These are phyloP conservation scores for Albula glossodonta DNA, from an alignment of 2,113 vertebrate species.

Conservation along the genomic window DNA sequence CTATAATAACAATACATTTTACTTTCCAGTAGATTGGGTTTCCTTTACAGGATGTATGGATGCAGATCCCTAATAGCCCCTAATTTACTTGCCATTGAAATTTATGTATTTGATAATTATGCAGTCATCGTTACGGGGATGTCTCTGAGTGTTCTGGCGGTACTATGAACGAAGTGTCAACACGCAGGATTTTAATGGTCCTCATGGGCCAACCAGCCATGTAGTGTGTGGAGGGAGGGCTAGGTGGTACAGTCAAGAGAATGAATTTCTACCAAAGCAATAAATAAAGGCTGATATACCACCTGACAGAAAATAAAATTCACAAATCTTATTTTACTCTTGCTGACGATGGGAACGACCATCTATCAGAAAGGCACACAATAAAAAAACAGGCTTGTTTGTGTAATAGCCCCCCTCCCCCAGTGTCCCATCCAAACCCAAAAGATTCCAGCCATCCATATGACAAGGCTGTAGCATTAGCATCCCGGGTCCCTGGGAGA, in stretches of 20 bases:
- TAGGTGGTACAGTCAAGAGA: slow-evolving; percentile 23
- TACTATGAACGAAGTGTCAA: slow-evolving; percentile 24
- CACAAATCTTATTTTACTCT: slow-evolving; percentile 41
- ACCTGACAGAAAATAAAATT: slow-evolving; percentile 40
- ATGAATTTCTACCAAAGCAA: slow-evolving; percentile 22
- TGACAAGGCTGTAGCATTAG: neutral
- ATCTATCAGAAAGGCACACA: slow-evolving; percentile 27
- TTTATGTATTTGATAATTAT: neutral
- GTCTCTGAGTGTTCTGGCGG: too few relatives aligned
- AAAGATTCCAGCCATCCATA: neutral
- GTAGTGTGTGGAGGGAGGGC: neutral
- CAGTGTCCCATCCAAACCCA: neutral
- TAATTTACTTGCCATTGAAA: slow-evolving; percentile 5
- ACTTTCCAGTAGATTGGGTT: neutral
- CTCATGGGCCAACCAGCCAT: neutral
- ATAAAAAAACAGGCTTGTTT: slow-evolving; percentile 41
- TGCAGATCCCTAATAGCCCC: neutral
- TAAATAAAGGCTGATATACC: slow-evolving; percentile 43
- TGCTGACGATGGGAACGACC: slow-evolving; percentile 24
- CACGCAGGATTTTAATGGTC: slow-evolving; percentile 34
- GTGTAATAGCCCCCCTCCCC: slow-evolving; percentile 1
- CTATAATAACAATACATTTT: neutral
- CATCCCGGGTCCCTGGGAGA: slow-evolving; percentile 13
- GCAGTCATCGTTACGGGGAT: neutral
- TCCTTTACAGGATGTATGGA: neutral